Evolutionary conservation across 2,113 vertebrate species (phyloP).

Genomic region (Trochalopteron elliotii): DNA sequence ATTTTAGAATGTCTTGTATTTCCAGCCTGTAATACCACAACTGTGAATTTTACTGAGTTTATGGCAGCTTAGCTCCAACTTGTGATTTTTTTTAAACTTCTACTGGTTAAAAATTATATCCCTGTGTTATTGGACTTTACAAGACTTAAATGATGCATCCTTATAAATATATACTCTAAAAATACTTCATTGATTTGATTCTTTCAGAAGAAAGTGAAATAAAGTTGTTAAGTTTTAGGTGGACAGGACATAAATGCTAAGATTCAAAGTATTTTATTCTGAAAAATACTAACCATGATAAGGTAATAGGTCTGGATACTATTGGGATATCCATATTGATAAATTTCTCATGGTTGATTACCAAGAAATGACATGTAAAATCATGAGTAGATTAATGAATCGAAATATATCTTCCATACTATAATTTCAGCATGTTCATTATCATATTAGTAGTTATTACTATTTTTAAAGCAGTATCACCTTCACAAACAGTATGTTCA

Average conservation of each 20-base stretch:
- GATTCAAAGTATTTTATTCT: not conserved
- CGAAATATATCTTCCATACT: not conserved
- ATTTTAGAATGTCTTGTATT: not conserved
- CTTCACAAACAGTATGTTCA: not conserved
- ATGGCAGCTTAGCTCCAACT: not conserved
- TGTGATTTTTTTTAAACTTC: not conserved
- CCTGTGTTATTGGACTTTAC: not conserved
- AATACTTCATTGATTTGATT: not conserved
- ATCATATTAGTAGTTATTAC: not conserved
- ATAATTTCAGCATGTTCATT: not conserved
- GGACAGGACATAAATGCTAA: not conserved
- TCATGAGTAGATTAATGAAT: not conserved
- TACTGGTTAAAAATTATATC: not conserved
- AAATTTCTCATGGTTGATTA: not conserved
- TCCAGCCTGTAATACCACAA: not conserved
- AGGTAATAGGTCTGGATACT: not conserved
- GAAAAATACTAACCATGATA: not conserved
- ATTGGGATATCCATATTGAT: not conserved
- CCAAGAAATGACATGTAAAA: not conserved
- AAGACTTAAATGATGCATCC: not conserved
- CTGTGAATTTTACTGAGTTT: not conserved
- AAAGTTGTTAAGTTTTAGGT: not conserved
- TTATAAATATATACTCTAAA: not conserved
- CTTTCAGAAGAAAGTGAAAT: not conserved
- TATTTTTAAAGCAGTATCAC: not conserved